Base-by-base conservation (phyloP, 1,140 invertebrate genomes). In the Phthorimaea operculella region DNA sequence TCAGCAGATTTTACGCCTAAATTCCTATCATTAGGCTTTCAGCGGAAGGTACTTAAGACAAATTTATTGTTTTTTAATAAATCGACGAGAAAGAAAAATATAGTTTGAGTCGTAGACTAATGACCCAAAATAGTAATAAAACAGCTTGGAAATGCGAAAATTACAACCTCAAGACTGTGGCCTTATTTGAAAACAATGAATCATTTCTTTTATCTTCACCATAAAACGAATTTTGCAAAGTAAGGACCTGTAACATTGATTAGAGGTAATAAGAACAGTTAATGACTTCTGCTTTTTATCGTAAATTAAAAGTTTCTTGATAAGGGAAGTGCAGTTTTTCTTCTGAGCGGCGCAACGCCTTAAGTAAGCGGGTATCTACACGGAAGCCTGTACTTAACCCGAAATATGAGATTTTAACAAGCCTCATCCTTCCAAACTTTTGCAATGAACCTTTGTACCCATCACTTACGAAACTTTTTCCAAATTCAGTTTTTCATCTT, bases 11-110 rank as follows among this genome's bases (percentile, higher is more conserved):
- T 55, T 53, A 57, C 59, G 34, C 42, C 18, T 33, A 63, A 70
- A 76, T 76, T 59, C 55, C 60, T 72, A 65, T 79, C 60, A 76
- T 79, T 72, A 72, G 49, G 34, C 57, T 72, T 68, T 77, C 72
- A 62, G 50, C 74, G 55, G 58, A 62, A 61, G 47, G 47, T 64
- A 64, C 52, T 68, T 72, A 62, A 54, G 42, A 28, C 39, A 72
- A 63, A 81, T 76, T 79, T 80, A 81, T 81, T 69, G 74, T 72
- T 81, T 76, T 83, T 62, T 76, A 80, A 83, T 77, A 57, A 76
- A 71, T 70, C 64, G 36, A 39, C 3, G n/a, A 2, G 54, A 65
- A 56, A 60, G 55, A 60, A 62, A 64, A 39, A 1, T 39, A n/a
- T 39, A 39, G 36, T 3, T 39, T 39, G 8, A 4, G n/a, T 12